Evolutionary conservation across 2,797 vertebrate species (phyloP).

Genomic region (Gobionotothen gibberifrons): DNA sequence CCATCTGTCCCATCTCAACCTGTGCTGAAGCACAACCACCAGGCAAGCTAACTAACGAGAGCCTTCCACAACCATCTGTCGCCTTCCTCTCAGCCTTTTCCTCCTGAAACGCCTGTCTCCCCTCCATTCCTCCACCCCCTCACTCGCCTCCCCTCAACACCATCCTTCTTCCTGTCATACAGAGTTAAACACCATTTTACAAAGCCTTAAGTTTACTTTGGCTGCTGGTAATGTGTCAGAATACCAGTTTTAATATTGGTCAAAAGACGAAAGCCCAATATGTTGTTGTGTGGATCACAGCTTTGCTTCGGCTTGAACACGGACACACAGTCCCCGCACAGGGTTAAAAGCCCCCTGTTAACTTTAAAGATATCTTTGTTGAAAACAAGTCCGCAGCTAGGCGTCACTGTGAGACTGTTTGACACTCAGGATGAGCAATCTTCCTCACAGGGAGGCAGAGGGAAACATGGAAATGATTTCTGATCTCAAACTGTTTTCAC

Average conservation of each 20-base stretch:
- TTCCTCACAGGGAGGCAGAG: conserved; percentile 50
- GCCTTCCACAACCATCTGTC: conserved; percentile 87
- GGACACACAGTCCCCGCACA: conserved; percentile 22
- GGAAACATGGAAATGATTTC: conserved; percentile 63
- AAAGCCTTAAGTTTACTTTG: conserved; percentile 53
- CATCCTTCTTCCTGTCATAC: conserved; percentile 30
- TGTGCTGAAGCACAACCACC: conserved; percentile 82
- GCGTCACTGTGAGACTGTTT: conserved; percentile 22
- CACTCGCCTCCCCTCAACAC: conserved; percentile 7
- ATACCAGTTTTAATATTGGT: conserved; percentile 52
- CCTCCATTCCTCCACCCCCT: conserved; percentile 50
- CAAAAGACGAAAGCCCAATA: conserved; percentile 55
- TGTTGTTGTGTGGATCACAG: conserved; percentile 43
- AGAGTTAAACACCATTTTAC: conserved; percentile 43
- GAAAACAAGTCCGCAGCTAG: conserved; percentile 19
- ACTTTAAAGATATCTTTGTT: conserved; percentile 35
- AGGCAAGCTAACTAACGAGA: conserved; percentile 84
- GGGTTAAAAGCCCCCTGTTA: conserved; percentile 28
- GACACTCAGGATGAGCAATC: conserved; percentile 52
- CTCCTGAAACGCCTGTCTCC: conserved; percentile 57
- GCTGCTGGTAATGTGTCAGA: conserved; percentile 40
- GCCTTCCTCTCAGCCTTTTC: conserved; percentile 69
- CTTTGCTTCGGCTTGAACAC: conserved; percentile 34
- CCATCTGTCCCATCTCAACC: conserved; percentile 88
- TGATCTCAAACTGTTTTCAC: conserved; percentile 62